A percentile compares a stretch with the other conserved stretches of the same genome.
Evolutionary conservation across 1,140 invertebrate species (phyloP).

Genomic region (Aphaenogaster floridana): DNA sequence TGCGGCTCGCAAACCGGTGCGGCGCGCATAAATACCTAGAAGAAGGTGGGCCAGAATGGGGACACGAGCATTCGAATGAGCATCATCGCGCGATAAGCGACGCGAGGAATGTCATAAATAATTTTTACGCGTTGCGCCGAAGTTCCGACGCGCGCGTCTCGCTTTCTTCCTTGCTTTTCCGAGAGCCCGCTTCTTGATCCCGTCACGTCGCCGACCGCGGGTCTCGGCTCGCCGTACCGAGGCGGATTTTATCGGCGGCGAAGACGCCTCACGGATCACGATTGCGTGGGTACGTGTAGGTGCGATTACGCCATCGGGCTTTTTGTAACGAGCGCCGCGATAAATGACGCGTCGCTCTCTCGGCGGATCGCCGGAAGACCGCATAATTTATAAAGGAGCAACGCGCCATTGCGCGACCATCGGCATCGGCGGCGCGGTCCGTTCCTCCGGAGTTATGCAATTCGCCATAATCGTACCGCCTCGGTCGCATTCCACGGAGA

Average conservation of each 20-base stretch:
- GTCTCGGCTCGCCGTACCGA: background rate
- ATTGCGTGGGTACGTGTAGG: background rate
- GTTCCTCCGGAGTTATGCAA: slow-evolving; percentile 48
- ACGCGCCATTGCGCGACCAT: slow-evolving; percentile 40
- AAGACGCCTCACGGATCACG: background rate
- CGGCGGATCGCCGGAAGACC: slow-evolving; percentile 39
- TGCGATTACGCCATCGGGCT: slow-evolving; percentile 41
- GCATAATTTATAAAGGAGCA: slow-evolving; percentile 45
- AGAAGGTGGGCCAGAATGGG: slow-evolving; percentile 72
- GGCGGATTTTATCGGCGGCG: slow-evolving; percentile 10
- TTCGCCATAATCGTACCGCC: slow-evolving; percentile 51
- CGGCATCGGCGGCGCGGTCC: background rate
- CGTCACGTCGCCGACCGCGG: background rate
- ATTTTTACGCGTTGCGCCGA: slow-evolving; percentile 61
- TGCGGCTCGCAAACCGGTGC: background rate
- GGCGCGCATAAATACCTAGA: slow-evolving; percentile 67
- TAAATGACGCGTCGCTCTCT: slow-evolving; percentile 42
- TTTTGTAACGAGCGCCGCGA: slow-evolving; percentile 40
- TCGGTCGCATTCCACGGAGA: slow-evolving; percentile 52
- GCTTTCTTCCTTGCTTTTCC: slow-evolving; percentile 25
- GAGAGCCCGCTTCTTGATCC: background rate
- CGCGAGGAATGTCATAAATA: slow-evolving; percentile 71
- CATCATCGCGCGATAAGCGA: slow-evolving; percentile 71
- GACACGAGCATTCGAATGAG: slow-evolving; percentile 68
- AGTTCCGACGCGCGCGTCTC: background rate